These are phyloP conservation scores for Palaemon carinicauda DNA, from an alignment of 1,140 invertebrate genomes.

Conservation along the genomic window DNA sequence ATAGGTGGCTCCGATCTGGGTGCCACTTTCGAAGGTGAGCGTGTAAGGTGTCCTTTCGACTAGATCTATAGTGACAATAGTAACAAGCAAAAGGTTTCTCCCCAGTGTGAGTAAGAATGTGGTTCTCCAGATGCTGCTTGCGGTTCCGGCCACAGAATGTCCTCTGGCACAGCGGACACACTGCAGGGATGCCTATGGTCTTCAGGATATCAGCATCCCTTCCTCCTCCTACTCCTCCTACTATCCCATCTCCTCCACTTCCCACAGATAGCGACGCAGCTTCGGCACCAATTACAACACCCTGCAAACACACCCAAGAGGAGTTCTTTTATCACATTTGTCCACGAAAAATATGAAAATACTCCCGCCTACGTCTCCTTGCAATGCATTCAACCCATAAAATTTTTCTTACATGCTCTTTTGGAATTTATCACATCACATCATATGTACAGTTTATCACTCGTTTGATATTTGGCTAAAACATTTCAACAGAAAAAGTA, in stretches of 20 bases:
- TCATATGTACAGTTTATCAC: too few relatives aligned
- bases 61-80: conserved; percentile 45
- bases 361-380: not conserved
- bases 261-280: not conserved
- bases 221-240: too few relatives aligned
- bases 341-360: conserved; percentile 4
- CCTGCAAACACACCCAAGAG: conserved; percentile 55
- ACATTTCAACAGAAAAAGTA: too few relatives aligned
- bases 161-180: conserved; percentile 43
- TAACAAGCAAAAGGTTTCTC: conserved; percentile 39
- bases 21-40: conserved; percentile 43
- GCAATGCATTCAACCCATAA: too few relatives aligned
- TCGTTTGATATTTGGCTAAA: too few relatives aligned
- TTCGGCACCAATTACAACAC: conserved; percentile 6
- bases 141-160: conserved; percentile 39
- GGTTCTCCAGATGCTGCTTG: conserved; percentile 48
- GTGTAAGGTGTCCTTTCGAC: conserved; percentile 47
- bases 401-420: too few relatives aligned
- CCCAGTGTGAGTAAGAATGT: conserved; percentile 41
- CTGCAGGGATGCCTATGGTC: conserved; percentile 21
- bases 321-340: conserved; percentile 23
- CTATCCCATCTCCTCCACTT: conserved; percentile 21
- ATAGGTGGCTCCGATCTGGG: conserved; percentile 11
- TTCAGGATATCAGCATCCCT: too few relatives aligned
- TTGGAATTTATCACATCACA: too few relatives aligned